Evolutionary conservation across 2,888 invertebrate genomes (phyloP), one percentile per base, ranked within the genome.

Genomic region (Nebria salina): DNA sequence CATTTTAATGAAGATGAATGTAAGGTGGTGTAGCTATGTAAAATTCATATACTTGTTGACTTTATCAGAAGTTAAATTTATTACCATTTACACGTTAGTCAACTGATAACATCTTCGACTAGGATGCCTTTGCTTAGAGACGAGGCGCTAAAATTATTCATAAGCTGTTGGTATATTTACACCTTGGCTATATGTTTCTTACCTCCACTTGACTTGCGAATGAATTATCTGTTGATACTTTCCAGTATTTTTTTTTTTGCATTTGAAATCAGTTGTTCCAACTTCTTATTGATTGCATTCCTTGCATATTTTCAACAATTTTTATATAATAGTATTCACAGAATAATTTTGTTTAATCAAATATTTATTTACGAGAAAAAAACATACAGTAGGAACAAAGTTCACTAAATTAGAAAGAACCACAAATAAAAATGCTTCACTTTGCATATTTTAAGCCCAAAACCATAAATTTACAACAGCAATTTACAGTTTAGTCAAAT

Each of bases 21-120:
- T 43, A 34, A n/a, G 15, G 73, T 41, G 73, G 34, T 54, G 43
- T 20, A 20, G 75, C 25, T 64, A 75, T 75, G 75, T 75, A 54
- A 75, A 75, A 65, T 64, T 75, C 75, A 75, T 34, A 34, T 20
- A 75, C 25, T 65, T 75, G 75, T 64, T 75, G 75, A 75, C 75
- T 75, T 75, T 75, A 75, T 75, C 75, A 75, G 15, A 26, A 65
- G 64, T 75, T 64, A 25, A 75, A 75, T 75, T 75, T 75, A 75
- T 75, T 64, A 65, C 64, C 75, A 75, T 75, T 75, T 75, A 75
- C 75, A 75, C 75, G 65, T 64, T 64, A 26, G 20, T 15, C 65
- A 20, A 25, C 20, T 43, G 75, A 75, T 75, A 75, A 26, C 20
- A 75, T 75, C 75, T 75, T 75, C 43, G 73, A 41, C 41, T 73